Evolutionary conservation across 1,140 invertebrate genomes (phyloP).

Genomic region (Diorhabda carinulata): DNA sequence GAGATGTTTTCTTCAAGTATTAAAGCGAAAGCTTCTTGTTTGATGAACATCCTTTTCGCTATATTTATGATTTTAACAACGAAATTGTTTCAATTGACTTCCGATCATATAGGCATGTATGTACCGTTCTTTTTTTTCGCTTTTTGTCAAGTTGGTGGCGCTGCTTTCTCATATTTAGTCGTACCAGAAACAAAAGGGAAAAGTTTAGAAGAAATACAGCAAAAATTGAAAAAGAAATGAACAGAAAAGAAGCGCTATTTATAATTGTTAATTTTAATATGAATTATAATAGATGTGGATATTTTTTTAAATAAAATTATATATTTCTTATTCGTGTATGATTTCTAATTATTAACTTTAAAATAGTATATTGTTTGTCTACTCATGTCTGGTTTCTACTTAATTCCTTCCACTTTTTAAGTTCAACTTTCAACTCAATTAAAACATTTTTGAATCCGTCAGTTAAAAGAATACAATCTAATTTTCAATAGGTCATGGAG

Average conservation of each 20-base stretch:
- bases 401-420: too few species aligned
- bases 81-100: constrained; percentile 50
- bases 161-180: constrained; percentile 51
- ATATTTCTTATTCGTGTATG: too few species aligned
- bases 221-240: constrained; percentile 27
- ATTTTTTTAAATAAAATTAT: too few species aligned
- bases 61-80: constrained; percentile 45
- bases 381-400: too few species aligned
- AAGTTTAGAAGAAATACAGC: constrained; percentile 58
- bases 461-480: too few species aligned
- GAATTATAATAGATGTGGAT: too few species aligned
- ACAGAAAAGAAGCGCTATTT: neutral
- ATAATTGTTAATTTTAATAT: too few species aligned
- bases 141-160: constrained; percentile 44
- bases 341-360: too few species aligned
- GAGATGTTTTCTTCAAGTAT: constrained; percentile 40
- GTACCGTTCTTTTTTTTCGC: constrained; percentile 50
- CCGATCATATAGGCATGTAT: constrained; percentile 47
- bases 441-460: too few species aligned
- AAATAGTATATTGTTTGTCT: too few species aligned
- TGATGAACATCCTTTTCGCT: constrained; percentile 33
- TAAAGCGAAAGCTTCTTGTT: constrained; percentile 35
- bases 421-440: too few species aligned
- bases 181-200: constrained; percentile 67
- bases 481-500: too few species aligned